Evolutionary conservation across 2,797 vertebrate genomes (phyloP).

Genomic region (Amphiprion clarkii): DNA sequence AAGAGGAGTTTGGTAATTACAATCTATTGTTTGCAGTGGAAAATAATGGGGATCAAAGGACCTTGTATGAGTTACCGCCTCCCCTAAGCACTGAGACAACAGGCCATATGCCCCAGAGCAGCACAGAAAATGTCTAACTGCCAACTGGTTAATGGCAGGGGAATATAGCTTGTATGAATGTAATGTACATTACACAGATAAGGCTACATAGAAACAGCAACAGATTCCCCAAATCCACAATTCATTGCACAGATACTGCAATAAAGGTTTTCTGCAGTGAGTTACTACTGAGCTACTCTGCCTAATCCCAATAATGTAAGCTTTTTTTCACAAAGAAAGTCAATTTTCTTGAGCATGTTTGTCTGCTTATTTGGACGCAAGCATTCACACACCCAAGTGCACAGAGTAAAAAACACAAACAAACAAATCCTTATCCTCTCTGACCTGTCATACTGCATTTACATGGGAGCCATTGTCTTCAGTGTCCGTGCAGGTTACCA

Average conservation of each 20-base stretch:
- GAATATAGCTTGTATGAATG: slow-evolving; percentile 52
- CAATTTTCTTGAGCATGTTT: slow-evolving; percentile 41
- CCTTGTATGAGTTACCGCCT: slow-evolving; percentile 72
- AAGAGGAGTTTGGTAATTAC: slow-evolving; percentile 75
- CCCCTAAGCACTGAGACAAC: slow-evolving; percentile 69
- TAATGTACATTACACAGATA: slow-evolving; percentile 55
- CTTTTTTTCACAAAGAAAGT: neutral
- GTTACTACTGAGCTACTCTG: slow-evolving; percentile 23
- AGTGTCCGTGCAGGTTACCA: slow-evolving; percentile 77
- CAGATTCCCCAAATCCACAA: slow-evolving; percentile 36
- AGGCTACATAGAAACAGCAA: slow-evolving; percentile 32
- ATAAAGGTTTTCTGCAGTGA: slow-evolving; percentile 25
- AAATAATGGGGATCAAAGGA: slow-evolving; percentile 79
- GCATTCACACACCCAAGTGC: slow-evolving; percentile 10
- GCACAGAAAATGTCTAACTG: slow-evolving; percentile 64
- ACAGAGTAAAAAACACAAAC: slow-evolving; percentile 48
- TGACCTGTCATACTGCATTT: slow-evolving; percentile 76
- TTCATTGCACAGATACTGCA: slow-evolving; percentile 29
- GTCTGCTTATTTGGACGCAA: slow-evolving; percentile 30
- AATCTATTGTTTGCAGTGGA: slow-evolving; percentile 77
- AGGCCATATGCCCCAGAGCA: slow-evolving; percentile 65
- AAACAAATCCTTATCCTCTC: slow-evolving; percentile 62
- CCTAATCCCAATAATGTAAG: slow-evolving; percentile 25
- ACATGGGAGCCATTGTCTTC: slow-evolving; percentile 70
- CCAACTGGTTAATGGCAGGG: slow-evolving; percentile 57